Conservation (phyloP, 2,888 invertebrate species). For the Zygogramma bicolorata region DNA sequence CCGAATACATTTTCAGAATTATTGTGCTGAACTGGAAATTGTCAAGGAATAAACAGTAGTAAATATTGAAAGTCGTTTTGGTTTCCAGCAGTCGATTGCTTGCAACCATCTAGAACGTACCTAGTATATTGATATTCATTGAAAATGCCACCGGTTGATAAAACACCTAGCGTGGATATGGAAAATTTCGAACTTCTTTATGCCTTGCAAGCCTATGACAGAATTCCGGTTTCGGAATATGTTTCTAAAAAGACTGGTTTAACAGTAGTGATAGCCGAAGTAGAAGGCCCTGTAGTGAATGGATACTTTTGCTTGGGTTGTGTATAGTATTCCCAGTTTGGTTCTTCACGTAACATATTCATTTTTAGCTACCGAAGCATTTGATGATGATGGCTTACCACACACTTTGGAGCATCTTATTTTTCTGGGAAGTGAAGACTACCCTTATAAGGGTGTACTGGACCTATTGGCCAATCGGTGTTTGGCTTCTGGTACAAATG, state of each 20-base stretch:
- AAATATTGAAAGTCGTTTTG: too few relatives aligned
- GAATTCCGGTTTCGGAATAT: conserved; percentile 85
- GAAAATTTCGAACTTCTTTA: conserved; percentile 71
- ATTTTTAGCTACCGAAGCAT: conserved; percentile 87
- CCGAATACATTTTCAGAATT: too few relatives aligned
- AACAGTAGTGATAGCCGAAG: conserved; percentile 85
- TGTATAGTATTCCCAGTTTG: conserved; percentile 50
- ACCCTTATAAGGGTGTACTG: conserved; percentile 90
- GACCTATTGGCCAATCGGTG: conserved; percentile 91
- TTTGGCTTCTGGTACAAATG: conserved; percentile 92
- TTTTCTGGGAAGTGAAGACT: conserved; percentile 90
- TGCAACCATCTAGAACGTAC: too few relatives aligned
- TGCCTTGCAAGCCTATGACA: conserved; percentile 77
- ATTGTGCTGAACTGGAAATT: too few relatives aligned
- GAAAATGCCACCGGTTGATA: conserved; percentile 61
- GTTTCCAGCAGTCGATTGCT: too few relatives aligned
- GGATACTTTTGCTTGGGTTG: conserved; percentile 89
- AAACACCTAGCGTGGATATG: conserved; percentile 62
- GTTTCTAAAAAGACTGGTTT: conserved; percentile 83
- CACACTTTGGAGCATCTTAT: conserved; percentile 94
- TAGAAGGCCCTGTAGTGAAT: conserved; percentile 91
- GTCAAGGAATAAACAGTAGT: too few relatives aligned
- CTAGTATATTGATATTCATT: too few relatives aligned
- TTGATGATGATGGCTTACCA: conserved; percentile 92
- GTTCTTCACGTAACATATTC: background rate